Evolutionary conservation across 30 jellyfish, hydroid and myxozoan species (phyloP).

Genomic region (Aurelia sp.): DNA sequence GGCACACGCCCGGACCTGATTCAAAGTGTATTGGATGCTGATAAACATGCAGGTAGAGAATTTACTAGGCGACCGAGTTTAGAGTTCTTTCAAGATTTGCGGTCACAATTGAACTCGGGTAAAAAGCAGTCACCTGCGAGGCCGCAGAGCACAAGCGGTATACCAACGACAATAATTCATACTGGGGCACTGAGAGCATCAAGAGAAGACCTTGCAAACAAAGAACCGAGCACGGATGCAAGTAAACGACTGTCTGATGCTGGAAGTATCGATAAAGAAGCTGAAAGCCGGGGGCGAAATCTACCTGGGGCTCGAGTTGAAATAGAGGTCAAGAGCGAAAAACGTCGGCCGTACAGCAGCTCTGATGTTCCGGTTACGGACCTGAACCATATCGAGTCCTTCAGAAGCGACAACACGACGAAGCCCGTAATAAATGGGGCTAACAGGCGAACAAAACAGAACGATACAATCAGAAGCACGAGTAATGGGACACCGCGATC

Average conservation of each 20-base stretch:
- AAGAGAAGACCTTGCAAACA: constrained; percentile 32
- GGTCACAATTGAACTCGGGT: constrained; percentile 49
- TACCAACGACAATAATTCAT: constrained; percentile 43
- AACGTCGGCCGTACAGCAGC: background rate
- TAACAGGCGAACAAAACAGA: background rate
- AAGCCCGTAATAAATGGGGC: constrained; percentile 11
- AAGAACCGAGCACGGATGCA: background rate
- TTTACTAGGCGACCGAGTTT: constrained; percentile 66
- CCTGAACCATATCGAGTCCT: background rate
- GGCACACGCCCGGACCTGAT: constrained; percentile 64
- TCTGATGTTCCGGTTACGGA: background rate
- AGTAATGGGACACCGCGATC: background rate
- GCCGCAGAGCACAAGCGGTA: constrained; percentile 11
- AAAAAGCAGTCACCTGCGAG: constrained; percentile 6
- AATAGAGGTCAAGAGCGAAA: background rate
- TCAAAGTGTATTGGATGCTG: constrained; percentile 58
- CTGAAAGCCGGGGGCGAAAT: background rate
- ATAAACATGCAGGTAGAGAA: constrained; percentile 54
- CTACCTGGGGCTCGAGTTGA: background rate
- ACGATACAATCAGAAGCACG: background rate
- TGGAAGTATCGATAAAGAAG: background rate
- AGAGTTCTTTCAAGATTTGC: constrained; percentile 62
- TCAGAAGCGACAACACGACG: background rate
- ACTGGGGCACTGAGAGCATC: constrained; percentile 53
- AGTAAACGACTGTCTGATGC: background rate